Base-by-base conservation (phyloP, 2,797 vertebrate species). In the Erpetoichthys calabaricus region DNA sequence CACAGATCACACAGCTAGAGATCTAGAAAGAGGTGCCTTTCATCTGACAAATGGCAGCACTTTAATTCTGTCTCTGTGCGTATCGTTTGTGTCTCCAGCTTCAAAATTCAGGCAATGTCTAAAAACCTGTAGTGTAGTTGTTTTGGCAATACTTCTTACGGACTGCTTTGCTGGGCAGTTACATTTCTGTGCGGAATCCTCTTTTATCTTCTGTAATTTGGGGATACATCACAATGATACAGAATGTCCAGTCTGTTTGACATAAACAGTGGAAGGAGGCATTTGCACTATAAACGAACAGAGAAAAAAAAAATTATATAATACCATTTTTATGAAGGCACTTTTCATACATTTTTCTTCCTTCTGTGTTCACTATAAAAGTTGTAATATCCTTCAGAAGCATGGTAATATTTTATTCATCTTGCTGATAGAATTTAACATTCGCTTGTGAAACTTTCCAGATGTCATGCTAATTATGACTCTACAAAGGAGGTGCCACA, bases 21-120 rank as follows among this genome's bases (percentile, higher is more conserved):
- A 7, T 50, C 62, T 58, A 59, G 58, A 66, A 59, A 62, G 55
- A 64, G 63, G 52, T 56, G 55, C 55, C 65, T 70, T 70, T 70
- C 64, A 70, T 71, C 68, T 73, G 69, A 70, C 68, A 73, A 73
- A 73, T 70, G 63, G 65, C 59, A 63, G 60, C 68, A 66, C 63
- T 71, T 73, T 71, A 43, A 65, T 60, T 57, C 64, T 64, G 60
- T 63, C 64, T 70, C 63, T 60, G 56, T 46, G 51, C 52, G 49
- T 44, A 56, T 8, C 51, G 42, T 59, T 50, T 65, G 55, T 63
- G 56, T 67, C 58, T 64, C 65, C 60, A 61, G 60, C 53, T 60
- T 57, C 59, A 57, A 56, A 63, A 56, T 59, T 63, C 60, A 61
- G 59, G 59, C 60, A 59, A 63, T 68, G 65, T 68, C 60, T 62